Conservation (phyloP, 1,140 invertebrate species). For the Drosophila prosaltans region DNA sequence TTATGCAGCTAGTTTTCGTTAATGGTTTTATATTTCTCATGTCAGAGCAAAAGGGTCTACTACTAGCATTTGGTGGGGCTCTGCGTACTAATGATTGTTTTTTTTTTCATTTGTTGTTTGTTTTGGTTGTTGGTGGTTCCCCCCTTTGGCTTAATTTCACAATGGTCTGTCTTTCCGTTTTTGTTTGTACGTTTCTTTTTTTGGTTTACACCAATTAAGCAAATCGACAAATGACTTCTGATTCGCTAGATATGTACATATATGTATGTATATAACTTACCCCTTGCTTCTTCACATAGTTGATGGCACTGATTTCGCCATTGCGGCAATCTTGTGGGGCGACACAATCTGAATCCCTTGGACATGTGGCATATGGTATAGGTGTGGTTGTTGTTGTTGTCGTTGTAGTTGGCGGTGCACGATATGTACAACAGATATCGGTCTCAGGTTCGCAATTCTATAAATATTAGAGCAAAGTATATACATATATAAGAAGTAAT, state of each 20-base stretch:
- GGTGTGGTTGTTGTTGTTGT: conserved; percentile 63
- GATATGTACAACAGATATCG: conserved; percentile 72
- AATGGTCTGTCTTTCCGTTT: neutral
- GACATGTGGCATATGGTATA: conserved; percentile 57
- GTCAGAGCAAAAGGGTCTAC: conserved; percentile 1
- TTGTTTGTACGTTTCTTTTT: neutral
- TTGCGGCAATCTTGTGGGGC: conserved; percentile 68
- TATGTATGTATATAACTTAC: conserved; percentile 53
- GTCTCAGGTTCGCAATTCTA: conserved; percentile 73
- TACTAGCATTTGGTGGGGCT: conserved; percentile 5
- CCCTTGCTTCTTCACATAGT: conserved; percentile 69
- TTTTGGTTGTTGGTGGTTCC: neutral
- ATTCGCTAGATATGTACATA: neutral
- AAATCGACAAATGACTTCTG: conserved; percentile 14
- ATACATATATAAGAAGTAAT: neutral
- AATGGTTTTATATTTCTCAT: conserved; percentile 40
- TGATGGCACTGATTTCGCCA: conserved; percentile 72
- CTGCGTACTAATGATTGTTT: conserved; percentile 33
- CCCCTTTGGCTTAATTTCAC: neutral
- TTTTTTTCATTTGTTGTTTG: neutral
- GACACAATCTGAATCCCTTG: conserved; percentile 70
- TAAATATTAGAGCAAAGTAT: conserved; percentile 9
- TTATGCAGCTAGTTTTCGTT: conserved; percentile 43
- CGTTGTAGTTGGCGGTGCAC: conserved; percentile 49
- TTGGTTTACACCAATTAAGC: neutral